phyloP scores from a whole-genome alignment of 2,888 invertebrate species.

The Dynastes grantii region DNA sequence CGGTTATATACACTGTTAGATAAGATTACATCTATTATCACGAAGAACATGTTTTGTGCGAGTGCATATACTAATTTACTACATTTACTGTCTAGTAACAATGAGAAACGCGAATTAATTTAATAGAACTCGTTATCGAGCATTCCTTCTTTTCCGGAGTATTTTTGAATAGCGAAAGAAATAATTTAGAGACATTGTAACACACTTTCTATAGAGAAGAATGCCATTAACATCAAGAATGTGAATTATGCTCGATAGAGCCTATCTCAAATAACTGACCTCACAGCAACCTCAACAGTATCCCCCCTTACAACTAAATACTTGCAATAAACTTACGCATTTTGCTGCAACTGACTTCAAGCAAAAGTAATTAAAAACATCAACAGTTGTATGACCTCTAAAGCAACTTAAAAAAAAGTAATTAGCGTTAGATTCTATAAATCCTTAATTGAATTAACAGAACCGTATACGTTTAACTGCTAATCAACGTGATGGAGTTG shows the following conservation, averaged over 20 bases:
- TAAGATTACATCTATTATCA: background rate
- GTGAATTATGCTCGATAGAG: background rate
- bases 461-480: background rate
- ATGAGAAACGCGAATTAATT: slow-evolving; percentile 8
- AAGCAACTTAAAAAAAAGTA: too few species aligned
- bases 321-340: too few species aligned
- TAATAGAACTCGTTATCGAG: background rate
- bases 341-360: background rate
- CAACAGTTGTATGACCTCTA: slow-evolving; percentile 10
- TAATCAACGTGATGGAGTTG: background rate
- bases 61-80: background rate
- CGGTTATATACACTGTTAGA: slow-evolving; percentile 1
- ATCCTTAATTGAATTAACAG: slow-evolving; percentile 21
- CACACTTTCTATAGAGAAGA: slow-evolving; percentile 1
- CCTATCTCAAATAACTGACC: too few species aligned
- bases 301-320: too few species aligned
- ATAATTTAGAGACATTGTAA: background rate
- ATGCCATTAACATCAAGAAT: background rate
- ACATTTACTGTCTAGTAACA: background rate
- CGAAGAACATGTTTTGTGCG: background rate
- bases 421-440: background rate
- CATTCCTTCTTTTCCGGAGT: background rate
- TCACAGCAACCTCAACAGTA: too few species aligned
- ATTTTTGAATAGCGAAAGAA: background rate
- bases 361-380: background rate